Base-by-base conservation (phyloP, 2,888 invertebrate species). In the Acronicta psi region DNA sequence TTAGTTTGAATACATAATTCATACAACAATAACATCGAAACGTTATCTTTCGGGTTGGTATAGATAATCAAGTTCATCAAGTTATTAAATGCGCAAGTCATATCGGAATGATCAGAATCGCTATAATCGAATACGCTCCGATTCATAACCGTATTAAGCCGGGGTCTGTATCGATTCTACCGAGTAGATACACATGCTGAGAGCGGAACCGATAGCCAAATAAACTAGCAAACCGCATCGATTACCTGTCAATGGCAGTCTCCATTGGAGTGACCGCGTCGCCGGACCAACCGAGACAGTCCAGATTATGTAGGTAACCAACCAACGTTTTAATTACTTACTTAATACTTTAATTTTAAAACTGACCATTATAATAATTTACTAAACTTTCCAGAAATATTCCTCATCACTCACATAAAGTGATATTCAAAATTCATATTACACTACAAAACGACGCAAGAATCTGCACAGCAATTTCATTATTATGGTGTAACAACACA, bases 181-280 rank as follows among this genome's bases (percentile, higher is more conserved):
- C 88, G 86, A 88, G 86, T 87, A 89, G 89, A 91, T 91, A 90
- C 90, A 89, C 87, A 86, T 87, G 86, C 87, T 83, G 87, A 79
- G 85, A 85, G 82, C 87, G 87, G 87, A 88, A 86, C 90, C 90
- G 90, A 92, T 93, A 91, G 92, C 93, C 91, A 92, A 93, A 93
- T 93, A 93, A 93, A 93, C 92, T 92, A 92, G 91, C 88, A 87
- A 87, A 87, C 88, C 88, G 83, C 90, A 93, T 93, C 93, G 93
- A 93, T 93, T 93, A 92, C 89, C 93, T 93, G 93, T 92, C 93
- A 93, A 71, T 81, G 85, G 84, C 93, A 93, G 92, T 80, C 87
- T 83, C 81, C 72, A 70, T 66, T 75, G 85, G 84, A 85, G 83
- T 91, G 91, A 90, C 93, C 92, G 86, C 85, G 83, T 81, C 82